Base-by-base conservation (phyloP, 2,113 vertebrate species). In the Neopipo cinnamomea region DNA sequence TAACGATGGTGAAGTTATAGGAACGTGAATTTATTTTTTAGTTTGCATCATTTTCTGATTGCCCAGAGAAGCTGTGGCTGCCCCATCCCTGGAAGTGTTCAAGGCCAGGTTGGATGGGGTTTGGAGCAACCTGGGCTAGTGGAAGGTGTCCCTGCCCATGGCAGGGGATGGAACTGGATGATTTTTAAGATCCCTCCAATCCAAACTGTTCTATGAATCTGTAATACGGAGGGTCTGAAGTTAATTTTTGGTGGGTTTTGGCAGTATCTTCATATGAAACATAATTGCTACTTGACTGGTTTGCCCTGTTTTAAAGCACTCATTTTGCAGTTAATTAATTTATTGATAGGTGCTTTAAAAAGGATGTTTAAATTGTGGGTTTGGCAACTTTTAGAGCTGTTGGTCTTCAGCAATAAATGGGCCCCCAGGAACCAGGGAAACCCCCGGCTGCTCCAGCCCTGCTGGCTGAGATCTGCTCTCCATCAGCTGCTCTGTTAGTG, bases 311-410 rank as follows among this genome's bases (percentile, higher is more conserved):
- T 68, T 63, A 53, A 68, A 88, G 49, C 50, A 8, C 30, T 53
- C 3, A 18, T 74, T 79, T 61, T 4, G 3, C 63, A 81, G 83
- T 39, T 52, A 52, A 62, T 87, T 66, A 23, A 59, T 79, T 80
- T 62, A 66, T 12, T 62, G 37, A 11, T 62, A 53, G 63, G 25
- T 74, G n/a, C 50, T 68, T 39, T 59, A 17, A 33, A 35, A 33
- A 61, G 20, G 56, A 30, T n/a, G 46, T 11, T 1, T 5, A 58
- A 88, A 41, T 50, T 13, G 58, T 16, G 55, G 17, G 82, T 95
- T 94, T 95, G 96, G 85, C 49, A 91, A 58, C 61, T 75, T 81
- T 86, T 91, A 65, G 91, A 70, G 85, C 44, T 59, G 58, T 23
- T 73, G 52, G 11, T 68, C n/a, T 58, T 33, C 30, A 55, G 35